Percentiles rank a stretch among this genome's conserved stretches.
phyloP scores from a whole-genome alignment of 2,797 vertebrate genomes.

The Chelidonichthys spinosus region DNA sequence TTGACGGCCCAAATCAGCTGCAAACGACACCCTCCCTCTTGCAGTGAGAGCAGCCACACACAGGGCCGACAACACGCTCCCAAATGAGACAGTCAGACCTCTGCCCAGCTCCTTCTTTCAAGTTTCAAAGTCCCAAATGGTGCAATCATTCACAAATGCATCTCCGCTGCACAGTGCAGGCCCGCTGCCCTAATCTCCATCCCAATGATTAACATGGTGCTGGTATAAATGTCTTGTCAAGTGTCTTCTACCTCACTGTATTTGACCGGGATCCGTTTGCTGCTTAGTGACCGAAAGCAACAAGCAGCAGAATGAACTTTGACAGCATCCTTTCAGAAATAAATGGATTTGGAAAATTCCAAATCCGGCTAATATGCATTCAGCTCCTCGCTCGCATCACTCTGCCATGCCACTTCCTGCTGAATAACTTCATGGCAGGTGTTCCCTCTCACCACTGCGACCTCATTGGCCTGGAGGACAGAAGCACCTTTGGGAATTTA shows the following conservation, averaged over 20 bases:
- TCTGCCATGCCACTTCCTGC: slow-evolving; percentile 90
- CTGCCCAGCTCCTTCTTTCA: no score
- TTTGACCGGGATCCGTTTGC: neutral
- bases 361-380: slow-evolving; percentile 82
- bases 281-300: neutral
- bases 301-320: slow-evolving; percentile 85
- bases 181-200: no score
- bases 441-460: slow-evolving; percentile 89
- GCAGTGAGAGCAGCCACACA: no score
- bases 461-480: slow-evolving; percentile 74
- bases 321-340: slow-evolving; percentile 88
- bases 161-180: no score
- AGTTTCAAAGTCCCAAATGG: no score
- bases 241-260: neutral
- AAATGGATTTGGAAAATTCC: slow-evolving; percentile 91
- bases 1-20: no score
- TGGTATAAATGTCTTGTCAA: slow-evolving; percentile 42
- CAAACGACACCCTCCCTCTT: no score
- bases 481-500: slow-evolving; percentile 80
- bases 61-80: no score
- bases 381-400: slow-evolving; percentile 85
- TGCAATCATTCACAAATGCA: no score
- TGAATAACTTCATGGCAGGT: slow-evolving; percentile 91
- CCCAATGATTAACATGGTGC: slow-evolving; percentile 62
- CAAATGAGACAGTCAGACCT: no score